Evolutionary conservation across 2,797 vertebrate species (phyloP).

Genomic region (Acrocephalus scirpaceus): DNA sequence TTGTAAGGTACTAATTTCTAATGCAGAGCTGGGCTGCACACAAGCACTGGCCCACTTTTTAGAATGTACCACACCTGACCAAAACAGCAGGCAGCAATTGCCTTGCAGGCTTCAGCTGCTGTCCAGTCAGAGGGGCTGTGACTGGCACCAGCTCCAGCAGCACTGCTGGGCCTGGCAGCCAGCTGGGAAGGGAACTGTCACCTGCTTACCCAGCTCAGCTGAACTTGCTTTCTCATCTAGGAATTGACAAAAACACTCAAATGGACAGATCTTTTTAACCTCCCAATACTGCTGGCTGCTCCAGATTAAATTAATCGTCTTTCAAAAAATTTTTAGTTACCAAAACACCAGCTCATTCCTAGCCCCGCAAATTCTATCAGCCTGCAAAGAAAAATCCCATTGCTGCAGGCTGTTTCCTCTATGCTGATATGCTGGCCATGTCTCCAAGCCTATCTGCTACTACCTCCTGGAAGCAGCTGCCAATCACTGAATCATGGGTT

Average conservation of each 20-base stretch:
- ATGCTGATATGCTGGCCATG: not conserved
- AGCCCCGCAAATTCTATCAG: not conserved
- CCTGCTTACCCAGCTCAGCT: not conserved
- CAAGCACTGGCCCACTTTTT: not conserved
- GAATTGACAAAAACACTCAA: not conserved
- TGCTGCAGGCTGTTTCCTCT: not conserved
- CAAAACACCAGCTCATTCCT: not conserved
- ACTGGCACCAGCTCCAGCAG: not conserved
- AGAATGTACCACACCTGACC: not conserved
- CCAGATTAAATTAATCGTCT: not conserved
- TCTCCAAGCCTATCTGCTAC: not conserved
- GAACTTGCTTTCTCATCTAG: not conserved
- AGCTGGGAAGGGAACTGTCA: not conserved
- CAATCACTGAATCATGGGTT: not conserved
- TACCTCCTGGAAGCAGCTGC: not conserved
- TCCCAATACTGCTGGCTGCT: not conserved
- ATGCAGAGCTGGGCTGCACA: not conserved
- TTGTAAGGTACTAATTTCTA: not conserved
- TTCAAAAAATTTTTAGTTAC: not conserved
- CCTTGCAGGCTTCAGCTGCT: slow-evolving; percentile 28
- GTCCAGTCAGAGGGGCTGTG: not conserved
- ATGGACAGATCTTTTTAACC: not conserved
- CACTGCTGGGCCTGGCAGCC: not conserved
- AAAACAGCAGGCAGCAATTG: not conserved
- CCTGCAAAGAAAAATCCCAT: not conserved